Evolutionary conservation across 2,113 vertebrate genomes (phyloP).

Genomic region (Myiopsitta monachus): DNA sequence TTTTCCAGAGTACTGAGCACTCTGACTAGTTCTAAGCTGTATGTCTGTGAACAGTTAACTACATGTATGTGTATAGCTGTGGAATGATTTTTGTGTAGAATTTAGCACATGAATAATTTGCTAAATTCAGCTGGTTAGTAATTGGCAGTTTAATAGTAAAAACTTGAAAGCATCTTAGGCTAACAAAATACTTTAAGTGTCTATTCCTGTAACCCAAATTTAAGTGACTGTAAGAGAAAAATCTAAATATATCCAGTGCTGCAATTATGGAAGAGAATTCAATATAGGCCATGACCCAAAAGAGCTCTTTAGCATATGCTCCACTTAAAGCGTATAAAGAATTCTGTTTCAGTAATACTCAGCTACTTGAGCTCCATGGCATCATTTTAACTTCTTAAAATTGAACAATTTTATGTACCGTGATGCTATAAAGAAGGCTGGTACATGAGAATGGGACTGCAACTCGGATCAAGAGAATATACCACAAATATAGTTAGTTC

Average conservation of each 20-base stretch:
- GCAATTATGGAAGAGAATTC: neutral
- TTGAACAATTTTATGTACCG: neutral
- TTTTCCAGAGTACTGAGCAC: neutral
- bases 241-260: slow-evolving; percentile 5
- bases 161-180: neutral
- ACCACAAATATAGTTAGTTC: neutral
- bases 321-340: neutral
- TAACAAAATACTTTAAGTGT: neutral
- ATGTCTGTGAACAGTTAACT: neutral
- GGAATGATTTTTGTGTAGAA: neutral
- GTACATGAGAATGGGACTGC: neutral
- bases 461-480: neutral
- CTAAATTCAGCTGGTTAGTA: neutral
- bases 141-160: neutral
- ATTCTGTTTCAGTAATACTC: neutral
- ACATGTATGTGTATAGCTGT: neutral
- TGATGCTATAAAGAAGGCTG: neutral
- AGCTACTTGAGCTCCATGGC: neutral
- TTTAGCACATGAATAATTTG: neutral
- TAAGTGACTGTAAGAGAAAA: neutral
- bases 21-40: neutral
- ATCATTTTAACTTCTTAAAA: neutral
- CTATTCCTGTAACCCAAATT: neutral
- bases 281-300: neutral
- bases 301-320: neutral